Conservation (phyloP, 2,113 vertebrate species). For the Campylorhamphus procurvoides region DNA sequence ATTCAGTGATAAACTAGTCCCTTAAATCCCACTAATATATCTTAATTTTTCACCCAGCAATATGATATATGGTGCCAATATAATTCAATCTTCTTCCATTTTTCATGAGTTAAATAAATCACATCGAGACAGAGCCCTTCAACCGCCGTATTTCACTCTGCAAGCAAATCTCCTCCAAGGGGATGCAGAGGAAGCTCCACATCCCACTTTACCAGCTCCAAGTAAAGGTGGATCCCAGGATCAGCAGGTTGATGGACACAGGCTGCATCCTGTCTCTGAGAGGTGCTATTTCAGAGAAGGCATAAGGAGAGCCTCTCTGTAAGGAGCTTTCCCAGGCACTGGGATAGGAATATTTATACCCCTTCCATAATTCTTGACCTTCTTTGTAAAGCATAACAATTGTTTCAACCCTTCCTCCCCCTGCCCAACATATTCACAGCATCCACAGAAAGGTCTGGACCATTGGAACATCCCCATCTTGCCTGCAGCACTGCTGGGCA, state of each 20-base stretch:
- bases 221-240: neutral
- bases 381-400: neutral
- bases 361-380: neutral
- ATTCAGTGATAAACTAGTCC: conserved; percentile 16
- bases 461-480: neutral
- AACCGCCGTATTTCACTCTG: neutral
- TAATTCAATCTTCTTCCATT: conserved; percentile 63
- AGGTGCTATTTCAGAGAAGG: neutral
- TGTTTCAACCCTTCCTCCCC: neutral
- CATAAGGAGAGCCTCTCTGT: neutral
- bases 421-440: neutral
- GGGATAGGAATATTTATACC: neutral
- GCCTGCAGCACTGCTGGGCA: neutral
- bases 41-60: conserved; percentile 65
- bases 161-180: neutral
- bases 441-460: neutral
- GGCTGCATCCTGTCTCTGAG: neutral
- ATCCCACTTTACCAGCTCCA: neutral
- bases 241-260: neutral
- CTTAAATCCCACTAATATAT: conserved; percentile 52
- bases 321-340: neutral
- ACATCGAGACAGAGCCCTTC: neutral
- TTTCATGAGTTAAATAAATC: conserved; percentile 68
- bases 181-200: neutral
- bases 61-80: conserved; percentile 34